Base-by-base conservation (phyloP, 2,113 vertebrate genomes). In the Jaculus jaculus region DNA sequence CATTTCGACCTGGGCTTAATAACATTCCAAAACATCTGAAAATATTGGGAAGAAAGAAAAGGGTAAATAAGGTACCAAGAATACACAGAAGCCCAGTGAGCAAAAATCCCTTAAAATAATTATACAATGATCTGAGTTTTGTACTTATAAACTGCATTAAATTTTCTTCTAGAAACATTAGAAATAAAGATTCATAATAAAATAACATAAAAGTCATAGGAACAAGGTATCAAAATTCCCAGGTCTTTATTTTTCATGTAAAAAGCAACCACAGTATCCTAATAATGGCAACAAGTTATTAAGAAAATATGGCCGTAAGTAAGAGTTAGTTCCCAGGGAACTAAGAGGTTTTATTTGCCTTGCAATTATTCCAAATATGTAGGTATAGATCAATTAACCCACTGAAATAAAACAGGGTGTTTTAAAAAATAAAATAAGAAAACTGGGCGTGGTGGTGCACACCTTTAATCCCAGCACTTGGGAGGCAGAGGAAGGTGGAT, bases 11-110 rank as follows among this genome's bases (percentile, higher is more conserved):
- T 92, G 99, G 99, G 96, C 99, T 99, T 83, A 99, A 98, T 69
- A 99, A 98, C 99, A 99, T 99, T 95, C 99, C 99, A 98, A 99
- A 99, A 98, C 99, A 99, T 96, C 99, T 99, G 91, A 34, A 96
- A 97, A 96, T 90, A 81, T 85, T 92, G 95, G 21, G 92, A 85
- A 18, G 11, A 20, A 13, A 47, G 42, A 47, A 51, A 42, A 89
- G 51, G 51, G 68, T 58, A 68, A 89, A 91, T 87, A 88, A 84
- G 93, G 68, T 32, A 26, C 90, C 16, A 94, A 93, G 61, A 94
- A 47, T 65, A 97, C 54, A 87, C 4, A 90, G 72, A 93, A 85
- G 91, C 73, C 78, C 86, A 95, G 81, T 84, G 79, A 95, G 61
- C 71, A 95, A 94, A 94, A 97, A 90, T 18, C 13, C 20, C 78